Conservation (phyloP, 2,113 vertebrate species). For the Carassius gibelio region DNA sequence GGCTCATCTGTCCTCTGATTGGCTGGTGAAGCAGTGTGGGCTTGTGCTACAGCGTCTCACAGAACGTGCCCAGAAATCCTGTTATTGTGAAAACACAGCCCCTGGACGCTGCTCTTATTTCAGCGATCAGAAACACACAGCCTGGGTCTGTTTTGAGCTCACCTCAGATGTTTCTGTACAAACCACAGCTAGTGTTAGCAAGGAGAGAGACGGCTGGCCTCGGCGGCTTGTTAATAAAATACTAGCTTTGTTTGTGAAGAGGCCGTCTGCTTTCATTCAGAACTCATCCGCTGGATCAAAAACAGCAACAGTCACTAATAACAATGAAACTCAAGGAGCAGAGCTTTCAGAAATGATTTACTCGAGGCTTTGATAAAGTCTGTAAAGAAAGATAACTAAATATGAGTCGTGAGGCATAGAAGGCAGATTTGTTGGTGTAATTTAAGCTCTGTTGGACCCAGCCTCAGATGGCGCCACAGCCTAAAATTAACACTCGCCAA, state of each 20-base stretch:
- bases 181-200: background rate
- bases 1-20: background rate
- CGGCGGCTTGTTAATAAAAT: background rate
- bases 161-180: background rate
- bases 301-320: slow-evolving; percentile 11
- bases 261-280: background rate
- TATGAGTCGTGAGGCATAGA: background rate
- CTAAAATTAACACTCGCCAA: background rate
- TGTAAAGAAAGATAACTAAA: background rate
- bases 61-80: background rate
- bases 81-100: background rate
- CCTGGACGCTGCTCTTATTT: background rate
- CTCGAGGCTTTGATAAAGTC: background rate
- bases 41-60: background rate
- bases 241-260: background rate
- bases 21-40: background rate
- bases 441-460: background rate
- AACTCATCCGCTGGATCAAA: background rate
- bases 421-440: background rate
- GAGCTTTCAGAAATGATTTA: background rate
- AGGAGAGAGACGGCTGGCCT: background rate
- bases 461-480: background rate
- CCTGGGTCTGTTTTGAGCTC: background rate
- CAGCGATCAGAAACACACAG: background rate
- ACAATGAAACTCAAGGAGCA: background rate